Evolutionary conservation across 64 coral and sea anemone species (phyloP).

Genomic region (Orbicella faveolata): DNA sequence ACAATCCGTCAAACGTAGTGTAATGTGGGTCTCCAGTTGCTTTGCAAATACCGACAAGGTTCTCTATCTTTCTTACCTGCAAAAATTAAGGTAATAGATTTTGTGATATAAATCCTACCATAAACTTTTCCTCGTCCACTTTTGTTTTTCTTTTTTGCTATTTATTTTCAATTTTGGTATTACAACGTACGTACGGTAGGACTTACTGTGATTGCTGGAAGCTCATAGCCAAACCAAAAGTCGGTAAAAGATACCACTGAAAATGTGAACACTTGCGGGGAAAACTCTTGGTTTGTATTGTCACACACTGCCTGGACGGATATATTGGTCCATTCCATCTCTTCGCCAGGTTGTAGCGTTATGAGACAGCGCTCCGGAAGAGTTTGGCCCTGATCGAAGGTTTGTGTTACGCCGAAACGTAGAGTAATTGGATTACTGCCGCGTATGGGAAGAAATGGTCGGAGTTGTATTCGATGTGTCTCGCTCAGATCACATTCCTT

Average conservation of each 20-base stretch:
- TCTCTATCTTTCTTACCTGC: constrained; percentile 30
- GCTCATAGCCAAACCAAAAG: background rate
- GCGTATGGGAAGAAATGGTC: background rate
- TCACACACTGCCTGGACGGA: background rate
- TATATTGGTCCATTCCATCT: background rate
- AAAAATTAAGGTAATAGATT: background rate
- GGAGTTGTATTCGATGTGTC: background rate
- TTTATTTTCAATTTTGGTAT: no score
- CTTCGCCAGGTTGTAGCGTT: background rate
- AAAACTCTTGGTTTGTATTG: background rate
- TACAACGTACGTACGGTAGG: no score
- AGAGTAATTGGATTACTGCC: no score
- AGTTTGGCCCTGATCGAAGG: background rate
- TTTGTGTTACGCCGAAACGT: background rate
- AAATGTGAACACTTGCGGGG: background rate
- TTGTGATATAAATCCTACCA: no score
- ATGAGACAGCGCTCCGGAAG: background rate
- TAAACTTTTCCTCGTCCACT: no score
- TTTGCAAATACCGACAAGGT: background rate
- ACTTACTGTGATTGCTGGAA: background rate
- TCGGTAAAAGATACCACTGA: background rate
- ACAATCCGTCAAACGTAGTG: constrained; percentile 52
- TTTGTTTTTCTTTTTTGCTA: no score
- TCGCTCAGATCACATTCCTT: no score
- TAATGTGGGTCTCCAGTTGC: constrained; percentile 54